phyloP scores from a whole-genome alignment of 53 echinoderm and acorn worm species.

The Echinometra lucunter region DNA sequence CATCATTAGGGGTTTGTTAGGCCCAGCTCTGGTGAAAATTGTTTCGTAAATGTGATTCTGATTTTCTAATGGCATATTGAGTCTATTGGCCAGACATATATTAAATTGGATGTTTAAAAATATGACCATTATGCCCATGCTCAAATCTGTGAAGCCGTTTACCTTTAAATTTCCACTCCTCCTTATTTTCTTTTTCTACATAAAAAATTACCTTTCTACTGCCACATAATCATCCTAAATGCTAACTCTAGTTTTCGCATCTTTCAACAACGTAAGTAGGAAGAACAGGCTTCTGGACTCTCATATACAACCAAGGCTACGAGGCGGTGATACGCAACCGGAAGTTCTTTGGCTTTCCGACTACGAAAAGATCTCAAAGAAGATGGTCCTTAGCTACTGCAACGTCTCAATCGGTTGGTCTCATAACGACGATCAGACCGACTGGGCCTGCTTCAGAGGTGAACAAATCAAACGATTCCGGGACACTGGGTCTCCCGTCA shows the following conservation, averaged over 20 bases:
- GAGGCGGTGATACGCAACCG: conserved; percentile 78
- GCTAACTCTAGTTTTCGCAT: background rate
- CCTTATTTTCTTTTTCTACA: too few species aligned
- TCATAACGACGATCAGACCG: conserved; percentile 75
- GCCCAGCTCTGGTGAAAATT: too few species aligned
- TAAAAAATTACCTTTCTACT: too few species aligned
- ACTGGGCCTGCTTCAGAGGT: conserved; percentile 83
- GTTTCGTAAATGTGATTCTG: too few species aligned
- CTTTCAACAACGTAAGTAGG: conserved; percentile 28
- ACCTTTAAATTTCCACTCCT: too few species aligned
- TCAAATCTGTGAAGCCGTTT: too few species aligned
- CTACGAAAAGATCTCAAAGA: conserved; percentile 72
- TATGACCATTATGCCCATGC: too few species aligned
- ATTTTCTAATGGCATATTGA: too few species aligned
- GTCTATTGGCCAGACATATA: too few species aligned
- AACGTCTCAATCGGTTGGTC: conserved; percentile 79
- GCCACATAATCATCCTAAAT: background rate
- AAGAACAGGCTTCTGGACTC: conserved; percentile 80
- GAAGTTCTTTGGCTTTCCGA: conserved; percentile 81
- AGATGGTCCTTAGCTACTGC: conserved; percentile 75
- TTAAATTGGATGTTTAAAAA: too few species aligned
- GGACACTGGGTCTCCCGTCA: conserved; percentile 34
- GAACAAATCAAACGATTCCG: conserved; percentile 69
- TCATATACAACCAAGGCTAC: conserved; percentile 85
- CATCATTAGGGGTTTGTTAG: too few species aligned